Base-by-base conservation (phyloP, 2,113 vertebrate species). In the Megaptera novaeangliae region DNA sequence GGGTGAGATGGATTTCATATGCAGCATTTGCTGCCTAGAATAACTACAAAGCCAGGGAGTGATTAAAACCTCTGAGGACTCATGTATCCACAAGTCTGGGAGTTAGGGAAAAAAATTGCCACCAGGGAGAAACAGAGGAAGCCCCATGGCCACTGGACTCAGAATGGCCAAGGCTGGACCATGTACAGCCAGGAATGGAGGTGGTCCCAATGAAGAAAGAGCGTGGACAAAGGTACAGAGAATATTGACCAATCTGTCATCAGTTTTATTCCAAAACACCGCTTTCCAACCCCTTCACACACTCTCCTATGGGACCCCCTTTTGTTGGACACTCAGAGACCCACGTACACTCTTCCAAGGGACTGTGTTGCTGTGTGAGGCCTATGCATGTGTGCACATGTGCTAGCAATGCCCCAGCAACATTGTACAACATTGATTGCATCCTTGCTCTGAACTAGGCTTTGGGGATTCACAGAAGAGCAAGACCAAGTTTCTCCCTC, bases 401-500 rank as follows among this genome's bases (percentile, higher is more conserved):
- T 13, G 34, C 11, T 52, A 0, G 2, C 25, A 27, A 8, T 34
- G 25, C 11, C 8, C 5, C 15, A 25, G 8, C 6, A 21, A 6
- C 59, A 6, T 0, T 1, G 5, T 20, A 8, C 57, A 3, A 6
- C 15, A 1, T 6, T 1, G 34, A 4, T 2, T 1, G 44, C 21
- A 44, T 21, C 14, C 34, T 29, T 15, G 17, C 23, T 41, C 21
- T 13, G 17, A 78, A 11, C 29, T 2, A 7, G 20, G 17, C 9
- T 20, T 13, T 25, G 31, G 34, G 49, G 46, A 83, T 4, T 14
- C 39, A 49, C 14, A 55, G 46, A 17, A 57, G 55, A 20, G n/a
- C 12, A 5, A 49, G 34, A 15, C 8, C 6, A 31, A 41, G 27
- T 49, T 13, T 68, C 29, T 57, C 66, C 31, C 36, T 49, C 36